Evolutionary conservation across 2,797 vertebrate species (phyloP), one percentile per base, ranked within the genome.

Genomic region (Heliangelus exortis): DNA sequence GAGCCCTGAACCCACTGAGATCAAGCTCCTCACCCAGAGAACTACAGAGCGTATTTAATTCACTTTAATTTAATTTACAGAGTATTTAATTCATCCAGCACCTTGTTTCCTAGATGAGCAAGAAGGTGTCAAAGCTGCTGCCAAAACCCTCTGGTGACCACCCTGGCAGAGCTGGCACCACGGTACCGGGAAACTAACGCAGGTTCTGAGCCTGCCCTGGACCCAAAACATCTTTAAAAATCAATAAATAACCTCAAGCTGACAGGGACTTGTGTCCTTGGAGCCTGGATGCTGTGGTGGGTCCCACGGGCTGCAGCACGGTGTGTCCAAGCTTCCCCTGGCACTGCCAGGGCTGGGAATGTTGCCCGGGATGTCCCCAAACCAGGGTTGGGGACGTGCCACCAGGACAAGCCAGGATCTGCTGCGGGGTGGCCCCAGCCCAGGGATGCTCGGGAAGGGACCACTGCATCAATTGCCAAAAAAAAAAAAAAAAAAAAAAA

Each of bases 261-360:
- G 74, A 39, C 29, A 80, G 74, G 39, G 63, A 59, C 15, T 21
- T 0, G 1, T 6, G 61, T 63, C 66, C 69, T 21, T 0, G 0
- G 59, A n/a, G 59, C 2, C 2, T 0, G 0, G 79, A 29, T 3
- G 21, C 39, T 50, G 3, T 0, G 34, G 21, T 7, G 6, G 39
- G 78, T 9, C 12, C 39, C 39, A 41, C 13, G 39, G 39, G 39
- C 39, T 41, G 39, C 57, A 51, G 84, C 55, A 89, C 1, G 0
- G 15, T 2, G 12, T 7, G 41, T 33, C 81, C 1, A 0, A 7
- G 66, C 2, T 4, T 26, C 69, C 58, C 65, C 58, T 9, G 55
- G 90, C 78, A 39, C 62, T 39, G 75, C 53, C 15, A 10, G 39
- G 19, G 34, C 47, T n/a, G 51, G 87, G 78, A 92, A 65, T 6